A percentile compares a stretch with the other conserved stretches of the same genome.
These are phyloP conservation scores for Magallana nippona DNA, from an alignment of 2,888 invertebrate genomes.

Conservation along the genomic window DNA sequence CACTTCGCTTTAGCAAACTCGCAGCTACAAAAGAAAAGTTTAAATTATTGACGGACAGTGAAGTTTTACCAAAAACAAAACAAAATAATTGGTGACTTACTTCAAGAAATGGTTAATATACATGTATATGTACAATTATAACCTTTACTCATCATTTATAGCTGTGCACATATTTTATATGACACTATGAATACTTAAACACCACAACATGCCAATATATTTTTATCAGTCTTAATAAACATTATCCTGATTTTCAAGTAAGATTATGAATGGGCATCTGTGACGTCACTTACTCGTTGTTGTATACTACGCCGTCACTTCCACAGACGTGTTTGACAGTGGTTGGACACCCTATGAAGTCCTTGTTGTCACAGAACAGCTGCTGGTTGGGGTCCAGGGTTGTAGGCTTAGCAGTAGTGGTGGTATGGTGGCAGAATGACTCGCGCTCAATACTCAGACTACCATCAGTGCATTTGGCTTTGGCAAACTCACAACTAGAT, in stretches of 20 bases:
- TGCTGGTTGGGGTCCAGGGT: not conserved
- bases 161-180: too few relatives aligned
- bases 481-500: conserved; percentile 21
- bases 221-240: too few relatives aligned
- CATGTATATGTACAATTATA: too few relatives aligned
- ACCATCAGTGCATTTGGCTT: conserved; percentile 1
- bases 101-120: too few relatives aligned
- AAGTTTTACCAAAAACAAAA: too few relatives aligned
- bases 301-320: conserved; percentile 12
- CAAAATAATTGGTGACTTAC: too few relatives aligned
- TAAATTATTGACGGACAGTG: not conserved
- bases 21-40: not conserved
- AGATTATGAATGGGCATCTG: too few relatives aligned
- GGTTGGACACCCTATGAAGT: not conserved
- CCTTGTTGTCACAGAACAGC: conserved; percentile 26
- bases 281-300: not conserved
- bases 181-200: too few relatives aligned
- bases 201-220: too few relatives aligned
- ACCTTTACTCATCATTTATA: too few relatives aligned
- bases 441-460: not conserved
- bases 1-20: conserved; percentile 19
- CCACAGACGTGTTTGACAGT: conserved; percentile 12
- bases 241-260: too few relatives aligned
- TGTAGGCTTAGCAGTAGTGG: not conserved
- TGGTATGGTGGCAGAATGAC: not conserved